Percentiles rank a stretch among this genome's conserved stretches.
Conservation (phyloP, 2,888 invertebrate genomes). For the Ceriagrion tenellum region DNA sequence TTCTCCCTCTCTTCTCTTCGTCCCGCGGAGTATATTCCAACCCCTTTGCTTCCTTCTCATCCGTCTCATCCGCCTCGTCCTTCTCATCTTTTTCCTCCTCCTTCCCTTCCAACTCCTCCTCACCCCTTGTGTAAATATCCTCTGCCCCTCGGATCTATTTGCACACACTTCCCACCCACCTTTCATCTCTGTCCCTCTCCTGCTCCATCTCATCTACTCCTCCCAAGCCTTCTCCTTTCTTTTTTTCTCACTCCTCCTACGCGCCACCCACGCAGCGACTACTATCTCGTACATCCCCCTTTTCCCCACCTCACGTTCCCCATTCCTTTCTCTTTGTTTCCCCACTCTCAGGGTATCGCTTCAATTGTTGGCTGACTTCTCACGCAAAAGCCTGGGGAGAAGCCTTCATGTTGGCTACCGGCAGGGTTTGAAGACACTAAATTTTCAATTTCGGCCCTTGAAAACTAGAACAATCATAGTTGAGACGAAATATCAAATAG, state of each 20-base stretch:
- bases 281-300: not conserved
- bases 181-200: not conserved
- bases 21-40: not conserved
- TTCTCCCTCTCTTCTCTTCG: not conserved
- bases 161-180: not conserved
- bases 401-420: not conserved
- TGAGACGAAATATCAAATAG: no score
- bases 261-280: no score
- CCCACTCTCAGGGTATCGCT: not conserved
- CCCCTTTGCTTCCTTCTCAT: not conserved
- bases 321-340: not conserved
- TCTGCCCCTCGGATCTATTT: not conserved
- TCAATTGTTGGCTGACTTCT: conserved; percentile 8
- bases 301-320: not conserved
- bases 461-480: no score
- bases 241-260: not conserved
- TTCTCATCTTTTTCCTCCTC: not conserved
- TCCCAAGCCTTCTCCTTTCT: not conserved
- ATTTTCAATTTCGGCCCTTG: no score
- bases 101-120: not conserved
- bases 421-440: no score
- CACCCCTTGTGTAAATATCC: not conserved
- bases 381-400: not conserved
- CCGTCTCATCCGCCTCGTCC: not conserved
- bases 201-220: not conserved